Evolutionary conservation across 2,113 vertebrate species (phyloP).

Genomic region (Mola mola): DNA sequence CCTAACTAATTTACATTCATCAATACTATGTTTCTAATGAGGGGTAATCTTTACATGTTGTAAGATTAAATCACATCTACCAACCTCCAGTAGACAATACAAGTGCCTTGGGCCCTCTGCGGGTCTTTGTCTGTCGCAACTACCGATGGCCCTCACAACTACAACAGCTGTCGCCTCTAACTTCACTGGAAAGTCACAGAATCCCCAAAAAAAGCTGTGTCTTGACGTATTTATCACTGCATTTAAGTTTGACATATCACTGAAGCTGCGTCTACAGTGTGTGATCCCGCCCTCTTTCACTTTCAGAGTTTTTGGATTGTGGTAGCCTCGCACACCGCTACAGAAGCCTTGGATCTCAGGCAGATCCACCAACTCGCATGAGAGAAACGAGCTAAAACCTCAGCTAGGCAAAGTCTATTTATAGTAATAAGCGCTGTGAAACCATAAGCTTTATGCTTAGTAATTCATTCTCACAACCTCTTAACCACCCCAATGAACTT

Average conservation of each 20-base stretch:
- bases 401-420: no score
- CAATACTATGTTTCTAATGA: no score
- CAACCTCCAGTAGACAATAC: constrained; percentile 56
- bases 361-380: no score
- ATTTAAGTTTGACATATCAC: no score
- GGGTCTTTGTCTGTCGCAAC: constrained; percentile 71
- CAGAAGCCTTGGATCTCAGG: constrained; percentile 54
- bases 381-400: no score
- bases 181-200: constrained; percentile 11
- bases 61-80: no score
- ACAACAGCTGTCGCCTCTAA: constrained; percentile 47
- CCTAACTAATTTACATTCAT: no score
- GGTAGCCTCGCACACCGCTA: constrained; percentile 42
- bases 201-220: neutral
- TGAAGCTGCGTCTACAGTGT: neutral
- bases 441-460: no score
- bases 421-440: no score
- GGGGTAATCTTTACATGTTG: no score
- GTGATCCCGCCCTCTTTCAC: constrained; percentile 13
- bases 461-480: no score
- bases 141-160: constrained; percentile 17
- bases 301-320: constrained; percentile 21
- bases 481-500: constrained; percentile 11
- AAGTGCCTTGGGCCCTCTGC: constrained; percentile 51
- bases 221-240: no score